Conservation (phyloP, 2,888 invertebrate genomes). For the Perdita meconis region DNA sequence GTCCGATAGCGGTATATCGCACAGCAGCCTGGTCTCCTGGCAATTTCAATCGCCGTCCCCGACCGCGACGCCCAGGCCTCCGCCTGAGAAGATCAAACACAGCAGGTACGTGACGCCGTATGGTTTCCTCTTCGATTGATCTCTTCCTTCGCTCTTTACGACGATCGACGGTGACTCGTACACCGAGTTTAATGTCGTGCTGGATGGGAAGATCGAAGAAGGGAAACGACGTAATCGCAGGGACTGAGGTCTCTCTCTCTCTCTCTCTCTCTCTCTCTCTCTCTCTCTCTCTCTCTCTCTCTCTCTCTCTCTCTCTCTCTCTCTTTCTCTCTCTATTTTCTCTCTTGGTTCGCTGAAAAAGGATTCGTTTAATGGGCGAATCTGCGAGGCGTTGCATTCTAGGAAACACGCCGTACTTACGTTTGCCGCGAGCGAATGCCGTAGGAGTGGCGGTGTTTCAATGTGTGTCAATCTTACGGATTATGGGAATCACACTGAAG, state of each 20-base stretch:
- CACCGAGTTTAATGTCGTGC: neutral
- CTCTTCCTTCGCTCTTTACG: neutral
- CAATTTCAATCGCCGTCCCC: constrained; percentile 87
- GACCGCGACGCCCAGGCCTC: constrained; percentile 81
- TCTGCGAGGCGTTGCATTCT: constrained; percentile 66
- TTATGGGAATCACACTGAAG: constrained; percentile 30
- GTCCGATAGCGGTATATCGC: constrained; percentile 87
- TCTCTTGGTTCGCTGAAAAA: constrained; percentile 40
- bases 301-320: too few species aligned
- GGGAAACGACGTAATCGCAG: neutral
- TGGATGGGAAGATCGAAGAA: neutral
- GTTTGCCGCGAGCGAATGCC: constrained; percentile 54
- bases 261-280: too few species aligned
- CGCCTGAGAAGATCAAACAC: constrained; percentile 85
- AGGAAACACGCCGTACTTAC: constrained; percentile 62
- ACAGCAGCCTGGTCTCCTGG: constrained; percentile 87
- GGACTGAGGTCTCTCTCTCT: constrained; percentile 1
- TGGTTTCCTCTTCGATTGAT: neutral
- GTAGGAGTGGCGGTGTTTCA: constrained; percentile 62
- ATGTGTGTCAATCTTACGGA: constrained; percentile 48
- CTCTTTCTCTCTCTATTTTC: too few species aligned
- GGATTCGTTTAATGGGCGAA: constrained; percentile 64
- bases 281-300: too few species aligned
- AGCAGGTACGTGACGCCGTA: constrained; percentile 83
- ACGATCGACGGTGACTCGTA: neutral